phyloP scores from a whole-genome alignment of 2,888 invertebrate genomes.

The Heliothis peltigera region DNA sequence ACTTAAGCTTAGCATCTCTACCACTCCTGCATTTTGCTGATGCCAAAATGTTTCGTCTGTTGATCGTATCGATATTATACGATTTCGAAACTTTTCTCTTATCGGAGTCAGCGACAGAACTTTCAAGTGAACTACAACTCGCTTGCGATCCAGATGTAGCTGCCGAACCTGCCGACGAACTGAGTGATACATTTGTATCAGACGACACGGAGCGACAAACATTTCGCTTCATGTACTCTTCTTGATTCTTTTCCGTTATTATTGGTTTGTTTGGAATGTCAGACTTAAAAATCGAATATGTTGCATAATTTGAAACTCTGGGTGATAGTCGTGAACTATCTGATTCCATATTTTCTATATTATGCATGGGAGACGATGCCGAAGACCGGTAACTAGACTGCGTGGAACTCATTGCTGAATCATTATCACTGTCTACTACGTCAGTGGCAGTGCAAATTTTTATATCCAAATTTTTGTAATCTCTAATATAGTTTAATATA shows the following conservation, averaged over 20 bases:
- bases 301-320: slow-evolving; percentile 79
- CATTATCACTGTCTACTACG: slow-evolving; percentile 94
- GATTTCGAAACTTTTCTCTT: slow-evolving; percentile 93
- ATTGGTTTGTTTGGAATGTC: slow-evolving; percentile 80
- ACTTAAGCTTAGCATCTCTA: slow-evolving; percentile 92
- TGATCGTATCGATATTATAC: slow-evolving; percentile 95
- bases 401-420: slow-evolving; percentile 96
- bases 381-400: slow-evolving; percentile 94
- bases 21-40: slow-evolving; percentile 96
- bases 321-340: slow-evolving; percentile 88
- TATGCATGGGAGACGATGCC: slow-evolving; percentile 93
- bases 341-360: slow-evolving; percentile 90
- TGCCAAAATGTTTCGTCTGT: slow-evolving; percentile 95
- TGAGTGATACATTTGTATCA: slow-evolving; percentile 93
- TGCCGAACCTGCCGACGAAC: slow-evolving; percentile 92
- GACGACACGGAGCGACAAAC: slow-evolving; percentile 92
- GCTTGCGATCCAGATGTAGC: slow-evolving; percentile 94
- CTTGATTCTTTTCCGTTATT: slow-evolving; percentile 76
- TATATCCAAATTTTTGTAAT: slow-evolving; percentile 84
- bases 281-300: slow-evolving; percentile 84
- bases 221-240: slow-evolving; percentile 88
- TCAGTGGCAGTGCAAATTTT: slow-evolving; percentile 86
- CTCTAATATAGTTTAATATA: slow-evolving; percentile 73
- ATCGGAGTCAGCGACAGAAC: slow-evolving; percentile 91
- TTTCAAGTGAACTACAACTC: slow-evolving; percentile 91